These are phyloP conservation scores for Zoanthus gigantus DNA, from an alignment of 92 coral and sea anemone species.

Conservation along the genomic window DNA sequence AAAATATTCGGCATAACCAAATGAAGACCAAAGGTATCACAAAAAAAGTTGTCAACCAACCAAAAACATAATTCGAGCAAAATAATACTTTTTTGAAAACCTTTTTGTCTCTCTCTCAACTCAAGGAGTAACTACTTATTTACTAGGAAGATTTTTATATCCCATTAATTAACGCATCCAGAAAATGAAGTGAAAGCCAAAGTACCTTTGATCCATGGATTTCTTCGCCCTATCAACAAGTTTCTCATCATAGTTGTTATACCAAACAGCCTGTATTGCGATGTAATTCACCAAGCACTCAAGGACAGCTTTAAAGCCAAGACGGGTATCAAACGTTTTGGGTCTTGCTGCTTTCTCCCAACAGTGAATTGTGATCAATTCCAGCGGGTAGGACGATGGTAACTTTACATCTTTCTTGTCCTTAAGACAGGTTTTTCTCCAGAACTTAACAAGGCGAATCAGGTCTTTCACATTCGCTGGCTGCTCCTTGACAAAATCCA, in stretches of 20 bases:
- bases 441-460: constrained; percentile 66
- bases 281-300: neutral
- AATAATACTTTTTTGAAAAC: too few relatives aligned
- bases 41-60: too few relatives aligned
- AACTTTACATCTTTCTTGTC: neutral
- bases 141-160: too few relatives aligned
- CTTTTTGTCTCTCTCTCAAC: too few relatives aligned
- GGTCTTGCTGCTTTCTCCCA: constrained; percentile 60
- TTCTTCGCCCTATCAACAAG: neutral
- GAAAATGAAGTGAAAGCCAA: too few relatives aligned
- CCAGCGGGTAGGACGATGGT: constrained; percentile 69
- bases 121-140: too few relatives aligned
- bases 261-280: neutral
- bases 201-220: neutral
- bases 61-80: too few relatives aligned
- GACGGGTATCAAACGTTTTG: constrained; percentile 32
- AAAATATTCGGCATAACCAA: too few relatives aligned
- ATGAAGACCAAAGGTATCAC: too few relatives aligned
- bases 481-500: constrained; percentile 46
- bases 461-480: constrained; percentile 73
- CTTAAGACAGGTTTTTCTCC: constrained; percentile 41
- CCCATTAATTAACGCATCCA: too few relatives aligned
- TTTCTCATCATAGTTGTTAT: neutral
- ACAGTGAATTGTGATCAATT: constrained; percentile 59
- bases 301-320: constrained; percentile 52